Percentiles rank a stretch among this genome's conserved stretches.
Conservation (phyloP, 2,888 invertebrate genomes). For the Argyresthia albistria region DNA sequence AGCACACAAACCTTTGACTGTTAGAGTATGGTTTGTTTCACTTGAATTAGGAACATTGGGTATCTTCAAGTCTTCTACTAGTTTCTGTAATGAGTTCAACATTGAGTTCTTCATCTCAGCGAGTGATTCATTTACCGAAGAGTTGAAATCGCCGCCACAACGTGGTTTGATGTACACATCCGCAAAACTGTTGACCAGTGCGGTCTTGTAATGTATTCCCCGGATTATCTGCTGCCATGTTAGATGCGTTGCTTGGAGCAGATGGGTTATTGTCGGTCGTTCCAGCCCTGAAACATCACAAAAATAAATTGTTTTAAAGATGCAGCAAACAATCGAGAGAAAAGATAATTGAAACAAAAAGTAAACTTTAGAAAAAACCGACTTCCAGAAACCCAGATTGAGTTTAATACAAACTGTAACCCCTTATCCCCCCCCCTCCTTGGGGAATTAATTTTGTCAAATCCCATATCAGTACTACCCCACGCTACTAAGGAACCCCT, state of each 20-base stretch:
- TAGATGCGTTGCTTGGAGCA: constrained; percentile 77
- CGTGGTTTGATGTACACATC: constrained; percentile 78
- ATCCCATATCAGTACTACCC: too few species aligned
- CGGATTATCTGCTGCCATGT: constrained; percentile 76
- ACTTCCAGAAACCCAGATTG: too few species aligned
- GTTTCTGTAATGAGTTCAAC: constrained; percentile 35
- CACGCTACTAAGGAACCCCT: too few species aligned
- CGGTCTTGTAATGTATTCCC: constrained; percentile 68
- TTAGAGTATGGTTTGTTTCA: constrained; percentile 36
- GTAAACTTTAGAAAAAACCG: too few species aligned
- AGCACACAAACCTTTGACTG: constrained; percentile 56
- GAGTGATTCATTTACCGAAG: constrained; percentile 45
- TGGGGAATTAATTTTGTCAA: too few species aligned
- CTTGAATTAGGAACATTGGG: constrained; percentile 8
- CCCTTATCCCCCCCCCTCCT: too few species aligned
- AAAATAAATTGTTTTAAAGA: constrained; percentile 2
- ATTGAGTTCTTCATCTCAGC: constrained; percentile 62
- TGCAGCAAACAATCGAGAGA: neutral
- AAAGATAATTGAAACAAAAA: too few species aligned
- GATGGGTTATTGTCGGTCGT: constrained; percentile 74
- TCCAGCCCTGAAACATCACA: constrained; percentile 59
- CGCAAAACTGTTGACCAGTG: constrained; percentile 71
- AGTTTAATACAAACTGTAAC: too few species aligned
- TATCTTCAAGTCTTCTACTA: constrained; percentile 19
- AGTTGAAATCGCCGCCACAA: constrained; percentile 47